Evolutionary conservation across 2,888 invertebrate genomes (phyloP).

Genomic region (Catonia carolina): DNA sequence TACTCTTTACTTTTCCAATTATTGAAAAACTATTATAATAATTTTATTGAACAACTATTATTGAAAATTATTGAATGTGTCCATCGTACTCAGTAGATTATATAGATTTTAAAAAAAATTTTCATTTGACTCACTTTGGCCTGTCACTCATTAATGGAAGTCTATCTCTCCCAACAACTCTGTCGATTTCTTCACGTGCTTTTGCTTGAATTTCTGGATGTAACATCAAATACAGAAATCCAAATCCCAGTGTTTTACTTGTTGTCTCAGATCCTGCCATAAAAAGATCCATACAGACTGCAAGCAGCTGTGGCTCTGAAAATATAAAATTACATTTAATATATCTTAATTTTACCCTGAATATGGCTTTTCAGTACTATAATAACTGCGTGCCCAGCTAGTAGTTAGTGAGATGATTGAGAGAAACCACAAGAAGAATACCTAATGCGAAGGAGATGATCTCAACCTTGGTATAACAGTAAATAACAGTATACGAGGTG

Average conservation of each 20-base stretch:
- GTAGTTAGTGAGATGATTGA: not conserved
- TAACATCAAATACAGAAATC: constrained; percentile 64
- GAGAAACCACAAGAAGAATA: too few relatives aligned
- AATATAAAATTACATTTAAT: too few relatives aligned
- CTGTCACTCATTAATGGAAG: constrained; percentile 64
- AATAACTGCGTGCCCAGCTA: too few relatives aligned
- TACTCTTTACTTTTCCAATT: too few relatives aligned
- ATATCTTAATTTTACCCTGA: too few relatives aligned
- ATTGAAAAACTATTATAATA: not conserved
- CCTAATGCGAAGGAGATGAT: too few relatives aligned
- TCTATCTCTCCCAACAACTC: constrained; percentile 61
- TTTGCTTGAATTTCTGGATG: constrained; percentile 65
- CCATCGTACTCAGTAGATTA: too few relatives aligned
- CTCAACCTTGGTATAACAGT: too few relatives aligned
- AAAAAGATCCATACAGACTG: constrained; percentile 78
- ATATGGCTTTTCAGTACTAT: too few relatives aligned
- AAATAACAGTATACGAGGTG: too few relatives aligned
- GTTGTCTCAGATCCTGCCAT: constrained; percentile 85
- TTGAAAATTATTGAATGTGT: too few relatives aligned
- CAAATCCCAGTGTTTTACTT: constrained; percentile 68
- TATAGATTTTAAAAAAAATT: not conserved
- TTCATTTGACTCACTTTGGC: constrained; percentile 51
- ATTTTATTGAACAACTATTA: too few relatives aligned
- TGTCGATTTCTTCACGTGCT: constrained; percentile 71
- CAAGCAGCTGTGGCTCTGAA: constrained; percentile 65